Evolutionary conservation across 2,888 invertebrate genomes (phyloP).

Genomic region (Galeruca laticollis): DNA sequence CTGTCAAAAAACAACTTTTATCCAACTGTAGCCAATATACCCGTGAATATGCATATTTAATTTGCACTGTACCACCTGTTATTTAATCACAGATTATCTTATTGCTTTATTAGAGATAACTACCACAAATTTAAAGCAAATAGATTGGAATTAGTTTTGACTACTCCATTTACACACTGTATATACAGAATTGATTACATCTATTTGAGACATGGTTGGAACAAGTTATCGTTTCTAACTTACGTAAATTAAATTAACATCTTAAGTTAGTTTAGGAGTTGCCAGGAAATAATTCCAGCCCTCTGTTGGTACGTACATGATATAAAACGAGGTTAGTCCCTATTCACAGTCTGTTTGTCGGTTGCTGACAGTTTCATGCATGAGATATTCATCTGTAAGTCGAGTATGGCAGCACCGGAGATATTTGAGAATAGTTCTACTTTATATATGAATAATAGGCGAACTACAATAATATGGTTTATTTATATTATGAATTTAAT

Average conservation of each 20-base stretch:
- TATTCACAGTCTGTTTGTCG: constrained; percentile 30
- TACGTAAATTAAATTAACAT: constrained; percentile 3
- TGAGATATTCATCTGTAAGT: constrained; percentile 36
- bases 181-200: background rate
- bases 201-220: background rate
- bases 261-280: constrained; percentile 3
- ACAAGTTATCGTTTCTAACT: constrained; percentile 11
- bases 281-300: background rate
- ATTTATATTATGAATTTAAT: background rate
- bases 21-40: too few species aligned
- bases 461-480: constrained; percentile 31
- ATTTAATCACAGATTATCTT: too few species aligned
- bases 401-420: constrained; percentile 27
- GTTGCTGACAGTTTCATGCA: constrained; percentile 37
- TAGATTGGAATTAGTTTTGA: too few species aligned
- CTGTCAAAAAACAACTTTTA: too few species aligned
- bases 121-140: too few species aligned
- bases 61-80: too few species aligned
- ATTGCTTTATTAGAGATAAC: too few species aligned
- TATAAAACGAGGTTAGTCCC: constrained; percentile 34
- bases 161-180: background rate
- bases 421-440: constrained; percentile 35
- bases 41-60: too few species aligned
- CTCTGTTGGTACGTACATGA: constrained; percentile 7
- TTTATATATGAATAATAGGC: constrained; percentile 30